Conservation (phyloP, 64 coral and sea anemone genomes). For the Platygyra sinensis region DNA sequence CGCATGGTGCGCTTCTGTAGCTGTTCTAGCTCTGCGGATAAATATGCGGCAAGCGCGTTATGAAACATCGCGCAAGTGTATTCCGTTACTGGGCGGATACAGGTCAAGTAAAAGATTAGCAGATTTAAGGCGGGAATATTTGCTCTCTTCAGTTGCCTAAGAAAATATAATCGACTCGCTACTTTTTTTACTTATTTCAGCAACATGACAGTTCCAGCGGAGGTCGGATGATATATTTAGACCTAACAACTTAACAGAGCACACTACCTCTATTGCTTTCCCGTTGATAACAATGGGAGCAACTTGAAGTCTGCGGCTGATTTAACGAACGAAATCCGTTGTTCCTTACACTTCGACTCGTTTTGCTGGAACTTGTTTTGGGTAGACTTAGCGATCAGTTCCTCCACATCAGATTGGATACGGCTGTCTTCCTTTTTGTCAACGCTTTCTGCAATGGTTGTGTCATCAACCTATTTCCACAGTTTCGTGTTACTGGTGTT, state of each 20-base stretch:
- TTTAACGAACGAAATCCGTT: slow-evolving; percentile 41
- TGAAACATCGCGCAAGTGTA: too few relatives aligned
- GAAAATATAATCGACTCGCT: slow-evolving; percentile 24
- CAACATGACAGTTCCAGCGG: slow-evolving; percentile 51
- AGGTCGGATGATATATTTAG: not conserved
- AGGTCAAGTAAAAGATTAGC: too few relatives aligned
- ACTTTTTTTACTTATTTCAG: slow-evolving; percentile 55
- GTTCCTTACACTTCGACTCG: slow-evolving; percentile 48
- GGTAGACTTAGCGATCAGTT: not conserved
- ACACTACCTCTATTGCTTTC: slow-evolving; percentile 49
- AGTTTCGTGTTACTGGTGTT: too few relatives aligned
- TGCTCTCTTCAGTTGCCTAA: slow-evolving; percentile 20
- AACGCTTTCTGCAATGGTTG: too few relatives aligned
- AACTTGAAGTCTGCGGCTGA: slow-evolving; percentile 15
- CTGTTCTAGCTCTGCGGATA: too few relatives aligned
- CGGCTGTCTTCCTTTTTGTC: too few relatives aligned
- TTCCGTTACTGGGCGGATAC: too few relatives aligned
- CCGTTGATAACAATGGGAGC: slow-evolving; percentile 41
- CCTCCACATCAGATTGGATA: too few relatives aligned
- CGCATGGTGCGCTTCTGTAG: too few relatives aligned
- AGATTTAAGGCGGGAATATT: not conserved
- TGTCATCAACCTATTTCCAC: too few relatives aligned
- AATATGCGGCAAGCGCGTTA: too few relatives aligned
- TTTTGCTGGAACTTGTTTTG: slow-evolving; percentile 49
- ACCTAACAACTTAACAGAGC: slow-evolving; percentile 20